Conservation (phyloP, 2,113 vertebrate species). For the Blennius ocellaris region DNA sequence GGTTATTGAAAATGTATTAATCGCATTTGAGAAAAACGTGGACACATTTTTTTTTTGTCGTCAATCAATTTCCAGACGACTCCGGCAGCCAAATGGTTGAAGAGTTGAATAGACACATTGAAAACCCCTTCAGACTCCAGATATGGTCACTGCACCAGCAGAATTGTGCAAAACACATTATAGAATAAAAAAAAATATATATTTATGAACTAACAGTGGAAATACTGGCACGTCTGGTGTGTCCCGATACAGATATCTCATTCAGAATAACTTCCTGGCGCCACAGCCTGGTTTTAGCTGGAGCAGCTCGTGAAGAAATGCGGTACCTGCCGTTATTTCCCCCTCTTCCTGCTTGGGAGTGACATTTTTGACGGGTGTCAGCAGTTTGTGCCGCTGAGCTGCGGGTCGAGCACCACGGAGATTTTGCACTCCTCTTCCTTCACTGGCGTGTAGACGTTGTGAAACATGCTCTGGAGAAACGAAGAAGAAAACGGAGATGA, state of each 20-base stretch:
- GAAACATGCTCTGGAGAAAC: conserved; percentile 10
- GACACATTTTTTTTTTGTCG: too few species aligned
- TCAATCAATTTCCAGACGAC: too few species aligned
- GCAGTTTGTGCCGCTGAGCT: background rate
- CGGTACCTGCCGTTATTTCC: background rate
- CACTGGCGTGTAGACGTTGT: background rate
- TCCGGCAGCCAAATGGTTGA: too few species aligned
- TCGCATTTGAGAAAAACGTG: too few species aligned
- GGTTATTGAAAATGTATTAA: too few species aligned
- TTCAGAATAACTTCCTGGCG: background rate
- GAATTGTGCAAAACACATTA: too few species aligned
- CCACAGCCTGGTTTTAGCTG: background rate
- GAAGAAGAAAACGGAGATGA: background rate
- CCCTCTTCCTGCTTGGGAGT: background rate
- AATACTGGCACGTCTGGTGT: background rate
- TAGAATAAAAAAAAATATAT: too few species aligned
- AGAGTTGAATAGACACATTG: too few species aligned
- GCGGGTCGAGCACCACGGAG: conserved; percentile 33
- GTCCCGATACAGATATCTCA: background rate
- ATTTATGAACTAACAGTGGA: too few species aligned
- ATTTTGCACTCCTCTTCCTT: conserved; percentile 55
- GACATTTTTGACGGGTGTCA: background rate
- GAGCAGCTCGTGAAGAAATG: background rate
- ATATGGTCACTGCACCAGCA: too few species aligned
- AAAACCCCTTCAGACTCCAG: too few species aligned